Percentiles rank a stretch among this genome's conserved stretches.
Conservation (phyloP, 2,113 vertebrate species). For the Vimba vimba region DNA sequence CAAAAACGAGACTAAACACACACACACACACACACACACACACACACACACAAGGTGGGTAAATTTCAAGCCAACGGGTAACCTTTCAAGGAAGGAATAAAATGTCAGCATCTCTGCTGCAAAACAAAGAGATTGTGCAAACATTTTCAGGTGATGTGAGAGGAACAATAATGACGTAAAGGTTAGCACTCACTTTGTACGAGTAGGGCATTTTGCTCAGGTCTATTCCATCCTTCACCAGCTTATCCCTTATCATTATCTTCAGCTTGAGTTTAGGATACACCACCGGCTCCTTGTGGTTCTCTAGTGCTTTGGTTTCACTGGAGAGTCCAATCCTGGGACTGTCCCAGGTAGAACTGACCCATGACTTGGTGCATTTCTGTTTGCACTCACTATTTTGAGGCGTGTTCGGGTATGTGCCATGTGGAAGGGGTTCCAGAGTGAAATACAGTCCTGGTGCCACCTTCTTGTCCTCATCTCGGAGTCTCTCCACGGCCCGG, state of each 20-base stretch:
- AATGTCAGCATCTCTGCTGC: slow-evolving; percentile 17
- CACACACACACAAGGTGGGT: background rate
- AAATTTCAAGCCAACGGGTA: slow-evolving; percentile 18
- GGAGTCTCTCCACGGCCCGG: slow-evolving; percentile 84
- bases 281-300: slow-evolving; percentile 76
- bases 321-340: slow-evolving; percentile 65
- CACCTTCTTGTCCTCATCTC: slow-evolving; percentile 79
- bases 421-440: slow-evolving; percentile 81
- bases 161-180: background rate
- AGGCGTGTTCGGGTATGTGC: slow-evolving; percentile 60
- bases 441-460: slow-evolving; percentile 89
- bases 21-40: background rate
- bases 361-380: slow-evolving; percentile 49
- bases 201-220: slow-evolving; percentile 89
- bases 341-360: slow-evolving; percentile 35
- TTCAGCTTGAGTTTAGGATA: slow-evolving; percentile 93
- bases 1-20: background rate
- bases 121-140: slow-evolving; percentile 4
- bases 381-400: slow-evolving; percentile 56
- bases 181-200: slow-evolving; percentile 82
- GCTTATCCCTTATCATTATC: slow-evolving; percentile 94
- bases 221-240: slow-evolving; percentile 89
- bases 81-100: slow-evolving; percentile 19
- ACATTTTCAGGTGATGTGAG: slow-evolving; percentile 6
- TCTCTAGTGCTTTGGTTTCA: slow-evolving; percentile 65